Evolutionary conservation across 2,113 vertebrate genomes (phyloP).

Genomic region (Eretmochelys imbricata): DNA sequence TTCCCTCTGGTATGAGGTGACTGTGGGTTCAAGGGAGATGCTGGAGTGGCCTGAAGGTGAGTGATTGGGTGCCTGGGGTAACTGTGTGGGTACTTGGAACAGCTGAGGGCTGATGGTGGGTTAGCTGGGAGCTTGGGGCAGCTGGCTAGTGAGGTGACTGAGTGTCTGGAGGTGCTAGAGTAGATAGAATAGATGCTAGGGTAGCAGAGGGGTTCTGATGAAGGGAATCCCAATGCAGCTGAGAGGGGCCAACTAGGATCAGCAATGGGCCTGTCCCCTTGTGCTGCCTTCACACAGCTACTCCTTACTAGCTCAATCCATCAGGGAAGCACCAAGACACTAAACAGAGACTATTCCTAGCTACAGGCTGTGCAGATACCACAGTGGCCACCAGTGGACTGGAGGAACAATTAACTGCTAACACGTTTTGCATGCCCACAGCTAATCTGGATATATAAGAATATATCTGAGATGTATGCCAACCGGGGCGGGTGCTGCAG

Average conservation of each 20-base stretch:
- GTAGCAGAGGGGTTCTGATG: neutral
- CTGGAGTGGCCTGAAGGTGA: neutral
- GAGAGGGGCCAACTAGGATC: neutral
- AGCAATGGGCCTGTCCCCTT: neutral
- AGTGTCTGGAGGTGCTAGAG: neutral
- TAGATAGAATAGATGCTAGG: neutral
- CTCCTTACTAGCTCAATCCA: neutral
- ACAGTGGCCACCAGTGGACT: neutral
- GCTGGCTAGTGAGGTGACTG: neutral
- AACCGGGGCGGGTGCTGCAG: neutral
- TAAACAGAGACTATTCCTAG: neutral
- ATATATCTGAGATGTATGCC: neutral
- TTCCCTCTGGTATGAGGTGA: neutral
- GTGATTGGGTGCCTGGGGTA: neutral
- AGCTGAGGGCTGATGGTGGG: neutral
- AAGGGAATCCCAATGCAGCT: neutral
- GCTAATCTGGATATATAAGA: neutral
- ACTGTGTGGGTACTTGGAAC: neutral
- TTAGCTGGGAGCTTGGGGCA: too few species aligned
- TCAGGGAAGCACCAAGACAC: neutral
- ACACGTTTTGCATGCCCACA: neutral
- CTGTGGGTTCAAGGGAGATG: accelerated
- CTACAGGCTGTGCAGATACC: neutral
- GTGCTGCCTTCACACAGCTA: neutral
- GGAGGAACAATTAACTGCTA: neutral